Conservation (phyloP, 1,140 invertebrate genomes). For the Drosophila repletoides region DNA sequence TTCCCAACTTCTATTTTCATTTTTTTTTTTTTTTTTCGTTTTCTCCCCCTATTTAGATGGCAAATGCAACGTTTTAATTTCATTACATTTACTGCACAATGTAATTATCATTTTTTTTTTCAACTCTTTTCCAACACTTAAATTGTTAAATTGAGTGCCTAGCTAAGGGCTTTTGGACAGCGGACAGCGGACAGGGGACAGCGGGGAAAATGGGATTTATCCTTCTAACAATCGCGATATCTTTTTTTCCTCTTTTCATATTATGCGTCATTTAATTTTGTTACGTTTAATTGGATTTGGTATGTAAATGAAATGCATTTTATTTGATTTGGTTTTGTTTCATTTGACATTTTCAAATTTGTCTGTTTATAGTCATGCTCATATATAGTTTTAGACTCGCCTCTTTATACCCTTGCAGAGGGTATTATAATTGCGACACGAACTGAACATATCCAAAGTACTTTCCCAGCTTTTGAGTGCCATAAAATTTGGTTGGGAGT, state of each 20-base stretch:
- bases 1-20: too few species aligned
- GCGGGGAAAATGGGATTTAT: not conserved
- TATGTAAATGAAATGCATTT: constrained; percentile 54
- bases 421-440: too few species aligned
- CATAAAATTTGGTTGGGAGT: too few species aligned
- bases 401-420: not conserved
- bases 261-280: constrained; percentile 50
- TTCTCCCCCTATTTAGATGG: constrained; percentile 34
- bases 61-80: constrained; percentile 73
- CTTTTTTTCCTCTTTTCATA: constrained; percentile 8
- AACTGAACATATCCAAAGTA: too few species aligned
- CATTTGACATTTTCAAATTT: constrained; percentile 19
- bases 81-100: constrained; percentile 60
- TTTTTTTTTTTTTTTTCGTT: not conserved
- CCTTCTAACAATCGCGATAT: not conserved
- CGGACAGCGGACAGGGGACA: not conserved
- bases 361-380: constrained; percentile 9
- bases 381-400: not conserved
- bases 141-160: constrained; percentile 50
- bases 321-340: constrained; percentile 21
- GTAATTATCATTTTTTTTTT: constrained; percentile 45
- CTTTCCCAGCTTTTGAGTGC: too few species aligned
- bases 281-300: constrained; percentile 58
- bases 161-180: not conserved
- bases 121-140: constrained; percentile 17